These are phyloP conservation scores for Tiaroga cobitis DNA, from an alignment of 2,797 vertebrate genomes.

Conservation along the genomic window DNA sequence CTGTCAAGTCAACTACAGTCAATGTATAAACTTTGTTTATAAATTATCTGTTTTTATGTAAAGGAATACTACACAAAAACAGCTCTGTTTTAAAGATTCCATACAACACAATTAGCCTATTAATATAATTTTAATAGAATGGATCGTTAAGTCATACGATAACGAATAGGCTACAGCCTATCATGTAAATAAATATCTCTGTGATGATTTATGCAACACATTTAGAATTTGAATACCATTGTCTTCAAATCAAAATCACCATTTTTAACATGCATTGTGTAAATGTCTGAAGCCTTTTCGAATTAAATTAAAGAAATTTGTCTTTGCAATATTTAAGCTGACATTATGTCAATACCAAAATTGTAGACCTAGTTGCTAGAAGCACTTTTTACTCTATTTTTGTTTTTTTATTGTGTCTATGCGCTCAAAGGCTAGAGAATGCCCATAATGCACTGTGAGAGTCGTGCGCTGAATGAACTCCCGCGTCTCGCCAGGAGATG, in stretches of 20 bases:
- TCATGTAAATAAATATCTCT: neutral
- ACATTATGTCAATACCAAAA: neutral
- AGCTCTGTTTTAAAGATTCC: neutral
- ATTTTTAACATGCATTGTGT: neutral
- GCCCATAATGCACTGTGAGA: too few relatives aligned
- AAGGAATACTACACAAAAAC: neutral
- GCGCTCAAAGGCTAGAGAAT: too few relatives aligned
- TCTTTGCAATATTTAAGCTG: neutral
- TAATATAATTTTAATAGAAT: neutral
- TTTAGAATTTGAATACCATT: neutral
- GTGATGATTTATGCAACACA: neutral
- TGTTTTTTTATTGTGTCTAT: too few relatives aligned
- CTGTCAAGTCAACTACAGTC: neutral
- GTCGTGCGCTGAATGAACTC: too few relatives aligned
- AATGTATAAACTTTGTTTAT: neutral
- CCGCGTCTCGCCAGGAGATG: too few relatives aligned
- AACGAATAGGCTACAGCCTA: neutral
- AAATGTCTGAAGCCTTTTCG: neutral
- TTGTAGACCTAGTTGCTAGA: neutral
- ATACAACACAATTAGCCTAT: neutral
- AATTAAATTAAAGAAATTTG: neutral
- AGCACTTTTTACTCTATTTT: too few relatives aligned
- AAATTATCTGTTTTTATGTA: neutral
- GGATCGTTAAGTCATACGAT: neutral
- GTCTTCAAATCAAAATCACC: neutral